These are phyloP conservation scores for Platycnemis pennipes DNA, from an alignment of 2,888 invertebrate genomes.

Conservation along the genomic window DNA sequence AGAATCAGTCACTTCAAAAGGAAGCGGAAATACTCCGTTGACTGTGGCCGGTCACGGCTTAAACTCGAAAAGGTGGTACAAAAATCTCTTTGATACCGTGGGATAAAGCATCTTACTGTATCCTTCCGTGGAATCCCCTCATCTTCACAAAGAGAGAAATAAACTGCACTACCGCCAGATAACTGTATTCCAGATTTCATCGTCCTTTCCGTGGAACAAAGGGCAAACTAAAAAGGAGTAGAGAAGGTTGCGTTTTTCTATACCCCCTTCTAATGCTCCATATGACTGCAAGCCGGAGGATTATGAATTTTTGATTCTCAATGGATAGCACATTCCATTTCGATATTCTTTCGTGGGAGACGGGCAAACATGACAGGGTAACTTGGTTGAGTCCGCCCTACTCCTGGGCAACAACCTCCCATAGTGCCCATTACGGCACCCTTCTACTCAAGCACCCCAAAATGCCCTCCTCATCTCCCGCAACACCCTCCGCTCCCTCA, in stretches of 20 bases:
- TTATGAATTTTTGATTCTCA: background rate
- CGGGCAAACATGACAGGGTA: background rate
- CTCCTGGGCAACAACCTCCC: background rate
- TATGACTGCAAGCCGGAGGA: background rate
- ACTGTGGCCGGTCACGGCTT: background rate
- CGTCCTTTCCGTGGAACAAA: conserved; percentile 20
- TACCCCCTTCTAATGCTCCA: background rate
- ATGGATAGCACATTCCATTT: background rate
- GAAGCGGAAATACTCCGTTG: background rate
- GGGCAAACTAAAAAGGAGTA: background rate
- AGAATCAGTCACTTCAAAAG: conserved; percentile 26
- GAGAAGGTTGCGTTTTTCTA: conserved; percentile 9
- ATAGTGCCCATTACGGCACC: background rate
- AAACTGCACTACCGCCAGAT: conserved; percentile 8
- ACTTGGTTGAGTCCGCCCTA: no score
- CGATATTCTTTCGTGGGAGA: background rate
- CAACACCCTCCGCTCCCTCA: background rate
- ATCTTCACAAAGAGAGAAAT: background rate
- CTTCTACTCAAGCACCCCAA: background rate
- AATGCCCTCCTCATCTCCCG: background rate
- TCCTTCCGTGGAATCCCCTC: background rate
- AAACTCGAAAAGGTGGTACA: background rate
- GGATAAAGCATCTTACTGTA: background rate
- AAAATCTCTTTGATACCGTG: conserved; percentile 31
- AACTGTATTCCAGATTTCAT: conserved; percentile 52